Percentiles rank a stretch among this genome's conserved stretches.
Evolutionary conservation across 2,888 invertebrate genomes (phyloP).

Genomic region (Melangyna quadrimaculata): DNA sequence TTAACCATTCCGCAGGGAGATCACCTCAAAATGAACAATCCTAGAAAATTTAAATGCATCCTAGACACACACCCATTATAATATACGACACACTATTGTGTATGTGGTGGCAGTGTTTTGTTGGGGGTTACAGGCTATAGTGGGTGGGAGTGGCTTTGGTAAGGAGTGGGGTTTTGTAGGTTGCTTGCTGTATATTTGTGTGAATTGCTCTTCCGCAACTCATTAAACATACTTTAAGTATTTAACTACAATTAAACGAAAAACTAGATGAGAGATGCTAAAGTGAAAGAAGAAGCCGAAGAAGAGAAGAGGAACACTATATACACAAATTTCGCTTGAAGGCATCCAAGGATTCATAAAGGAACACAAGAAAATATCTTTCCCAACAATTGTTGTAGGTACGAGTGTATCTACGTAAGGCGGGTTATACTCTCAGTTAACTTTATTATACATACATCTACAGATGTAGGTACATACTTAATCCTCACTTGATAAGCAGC

Average conservation of each 20-base stretch:
- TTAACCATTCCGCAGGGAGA: not conserved
- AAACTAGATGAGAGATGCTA: slow-evolving; percentile 30
- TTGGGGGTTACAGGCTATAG: not conserved
- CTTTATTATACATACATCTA: slow-evolving; percentile 6
- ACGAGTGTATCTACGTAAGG: no score
- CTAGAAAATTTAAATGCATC: slow-evolving; percentile 41
- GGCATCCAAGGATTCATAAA: slow-evolving; percentile 39
- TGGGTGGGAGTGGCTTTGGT: not conserved
- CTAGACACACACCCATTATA: not conserved
- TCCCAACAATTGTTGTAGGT: not conserved
- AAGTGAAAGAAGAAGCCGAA: not conserved
- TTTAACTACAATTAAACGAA: slow-evolving; percentile 60
- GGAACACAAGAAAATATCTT: slow-evolving; percentile 39
- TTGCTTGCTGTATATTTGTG: slow-evolving; percentile 30
- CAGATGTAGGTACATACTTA: slow-evolving; percentile 11
- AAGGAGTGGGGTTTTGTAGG: not conserved
- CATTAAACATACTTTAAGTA: slow-evolving; percentile 64
- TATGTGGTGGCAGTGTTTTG: not conserved
- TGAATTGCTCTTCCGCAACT: slow-evolving; percentile 69
- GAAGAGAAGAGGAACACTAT: not conserved
- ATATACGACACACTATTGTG: not conserved
- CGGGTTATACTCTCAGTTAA: not conserved
- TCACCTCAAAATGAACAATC: slow-evolving; percentile 52
- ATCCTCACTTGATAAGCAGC: slow-evolving; percentile 69
- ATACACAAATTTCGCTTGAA: slow-evolving; percentile 23